Evolutionary conservation across 37 sponge, comb jelly and placozoan genomes (phyloP), one percentile per base, ranked within the genome.

Genomic region (Ephydatia muelleri): DNA sequence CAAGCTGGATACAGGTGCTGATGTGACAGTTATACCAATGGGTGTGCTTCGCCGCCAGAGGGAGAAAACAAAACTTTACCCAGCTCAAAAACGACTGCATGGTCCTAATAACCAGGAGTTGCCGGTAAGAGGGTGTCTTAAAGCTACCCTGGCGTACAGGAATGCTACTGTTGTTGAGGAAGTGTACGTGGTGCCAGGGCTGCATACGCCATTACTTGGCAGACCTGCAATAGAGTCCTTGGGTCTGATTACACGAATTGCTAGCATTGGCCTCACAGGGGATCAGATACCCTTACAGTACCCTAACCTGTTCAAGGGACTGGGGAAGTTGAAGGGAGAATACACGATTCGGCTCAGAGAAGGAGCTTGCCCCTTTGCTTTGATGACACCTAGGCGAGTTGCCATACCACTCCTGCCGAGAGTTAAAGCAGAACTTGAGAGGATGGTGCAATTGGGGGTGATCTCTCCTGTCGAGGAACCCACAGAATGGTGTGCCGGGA

Each of bases 401-500:
- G 66, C 87, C 28, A 33, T 86, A 12, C 80, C 92, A n/a, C 37
- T 87, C 31, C 12, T 72, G 67, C 34, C 47, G 4, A 70, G 38
- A 80, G 85, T 84, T 16, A 73, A 83, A 30, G 37, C 65, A 40
- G 88, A 87, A 70, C 73, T 84, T 21, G 33, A 91, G 47, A 6
- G 82, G 5, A 81, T 81, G 82, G 83, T 76, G 68, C 27, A 39
- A n/a, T 68, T 78, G 57, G 82, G 82, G 29, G 87, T 91, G 43
- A 86, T 82, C 34, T 26, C 77, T 0, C 49, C 32, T 13, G 57
- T 88, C 31, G 72, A 83, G 0, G 79, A 77, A 25, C 84, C 83
- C 2, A 88, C 84, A 32, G 84, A 88, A 0, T 83, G 89, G 84
- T 83, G 89, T 72, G 78, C 84, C 2, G 84, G 79, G 5, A 88